Base-by-base conservation (phyloP, 2,888 invertebrate genomes). In the Dendrolimus pini region DNA sequence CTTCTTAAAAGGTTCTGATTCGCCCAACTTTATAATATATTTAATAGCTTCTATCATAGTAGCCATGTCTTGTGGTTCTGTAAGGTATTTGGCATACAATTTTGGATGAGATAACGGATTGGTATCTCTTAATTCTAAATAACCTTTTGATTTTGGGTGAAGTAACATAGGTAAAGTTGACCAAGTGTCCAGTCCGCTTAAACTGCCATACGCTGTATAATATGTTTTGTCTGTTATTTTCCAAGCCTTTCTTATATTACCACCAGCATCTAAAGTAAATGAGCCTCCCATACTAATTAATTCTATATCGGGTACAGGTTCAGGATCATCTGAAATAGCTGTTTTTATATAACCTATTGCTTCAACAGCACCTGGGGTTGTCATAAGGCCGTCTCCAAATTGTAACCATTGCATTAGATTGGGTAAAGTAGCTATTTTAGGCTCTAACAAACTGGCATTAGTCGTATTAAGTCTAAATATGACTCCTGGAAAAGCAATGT, bases 31-130 rank as follows among this genome's bases (percentile, higher is more conserved):
- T 55, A 94, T 91, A 0, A 93, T 79, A 60, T 92, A 92, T 72
- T 93, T 94, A 7, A 94, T 88, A 30, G 93, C 94, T 59, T 92
- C 91, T 41, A 93, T 80, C 14, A 94, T 64, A 0, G 93, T 92
- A 13, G 89, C 86, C 55, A 94, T 76, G 68, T 96, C 92, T 59
- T 91, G 88, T 12, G 93, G 92, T 72, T 96, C 93, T 0, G 92
- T 91, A 60, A 97, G 93, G 74, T 97, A 97, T 68, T 97, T 96
- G 0, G 96, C 94, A 69, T 95, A 93, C 59, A 98, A 91, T 61
- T 94, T 91, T 0, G 98, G 97, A 71, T 94, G 93, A 1, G 95
- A 93, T 57, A 93, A 91, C 0, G 97, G 96, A 83, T 96, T 93
- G n/a, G 91, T 92, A 47, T 94, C 94, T 66, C 92, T 92, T 0